phyloP scores from a whole-genome alignment of 1,140 invertebrate genomes.

The Hestina assimilis region DNA sequence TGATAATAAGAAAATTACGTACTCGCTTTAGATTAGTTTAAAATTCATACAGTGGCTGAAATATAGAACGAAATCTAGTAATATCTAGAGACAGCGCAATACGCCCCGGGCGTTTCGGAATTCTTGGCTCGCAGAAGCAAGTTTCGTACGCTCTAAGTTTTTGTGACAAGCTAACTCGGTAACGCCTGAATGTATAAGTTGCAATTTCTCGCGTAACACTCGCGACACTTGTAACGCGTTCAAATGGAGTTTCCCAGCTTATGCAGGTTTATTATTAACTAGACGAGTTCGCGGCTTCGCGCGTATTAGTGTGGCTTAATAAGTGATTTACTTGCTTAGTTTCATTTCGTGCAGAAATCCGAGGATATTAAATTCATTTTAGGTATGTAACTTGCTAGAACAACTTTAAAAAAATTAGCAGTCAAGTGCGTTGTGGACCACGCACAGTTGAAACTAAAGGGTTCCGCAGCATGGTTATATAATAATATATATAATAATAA shows the following conservation, averaged over 20 bases:
- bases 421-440: too few relatives aligned
- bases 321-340: background rate
- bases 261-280: conserved; percentile 46
- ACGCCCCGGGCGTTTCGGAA: conserved; percentile 16
- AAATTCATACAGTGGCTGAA: too few relatives aligned
- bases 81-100: conserved; percentile 12
- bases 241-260: conserved; percentile 43
- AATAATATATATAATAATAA: too few relatives aligned
- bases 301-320: conserved; percentile 17
- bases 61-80: background rate
- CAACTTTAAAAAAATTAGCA: too few relatives aligned
- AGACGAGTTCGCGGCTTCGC: conserved; percentile 30
- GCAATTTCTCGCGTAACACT: conserved; percentile 22
- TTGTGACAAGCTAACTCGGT: conserved; percentile 46
- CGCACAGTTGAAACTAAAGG: too few relatives aligned
- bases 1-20: too few relatives aligned
- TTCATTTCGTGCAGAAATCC: background rate
- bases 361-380: background rate
- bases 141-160: conserved; percentile 40
- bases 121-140: conserved; percentile 23
- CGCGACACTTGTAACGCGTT: conserved; percentile 46
- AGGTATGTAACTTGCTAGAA: background rate
- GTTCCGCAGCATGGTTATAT: too few relatives aligned
- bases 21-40: too few relatives aligned
- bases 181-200: conserved; percentile 34